phyloP scores from a whole-genome alignment of 2,113 vertebrate genomes.

The Dasypus novemcinctus region DNA sequence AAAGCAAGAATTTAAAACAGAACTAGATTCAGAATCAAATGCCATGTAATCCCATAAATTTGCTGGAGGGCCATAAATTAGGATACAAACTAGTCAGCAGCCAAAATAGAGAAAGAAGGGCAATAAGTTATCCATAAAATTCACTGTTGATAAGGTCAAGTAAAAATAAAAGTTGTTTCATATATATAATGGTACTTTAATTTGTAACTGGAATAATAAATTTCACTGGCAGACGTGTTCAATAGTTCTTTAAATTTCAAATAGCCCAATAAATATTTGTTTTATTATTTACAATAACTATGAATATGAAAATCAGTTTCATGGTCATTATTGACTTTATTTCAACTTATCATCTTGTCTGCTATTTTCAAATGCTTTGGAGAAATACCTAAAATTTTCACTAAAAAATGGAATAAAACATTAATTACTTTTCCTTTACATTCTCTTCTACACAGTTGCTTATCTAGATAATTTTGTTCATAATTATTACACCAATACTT shows the following conservation, averaged over 20 bases:
- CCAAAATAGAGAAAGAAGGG: background rate
- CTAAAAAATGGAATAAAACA: background rate
- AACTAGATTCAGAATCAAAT: background rate
- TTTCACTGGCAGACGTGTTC: background rate
- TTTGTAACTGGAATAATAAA: background rate
- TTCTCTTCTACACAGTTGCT: background rate
- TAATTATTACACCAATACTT: background rate
- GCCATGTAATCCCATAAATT: background rate
- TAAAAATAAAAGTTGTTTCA: conserved; percentile 3
- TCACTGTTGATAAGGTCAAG: background rate
- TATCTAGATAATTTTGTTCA: background rate
- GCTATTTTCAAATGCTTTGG: background rate
- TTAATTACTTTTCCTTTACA: background rate
- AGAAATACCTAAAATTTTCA: background rate
- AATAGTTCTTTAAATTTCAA: conserved; percentile 36
- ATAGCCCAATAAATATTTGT: background rate
- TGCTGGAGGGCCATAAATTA: background rate
- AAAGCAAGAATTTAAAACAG: background rate
- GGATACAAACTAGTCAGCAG: background rate
- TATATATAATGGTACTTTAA: background rate
- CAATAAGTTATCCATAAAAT: background rate
- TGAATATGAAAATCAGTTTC: background rate
- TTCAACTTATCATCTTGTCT: background rate
- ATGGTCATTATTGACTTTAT: conserved; percentile 11
- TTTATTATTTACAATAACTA: conserved; percentile 20